Conservation (phyloP, 2,113 vertebrate genomes). For the Acanthochromis polyacanthus region DNA sequence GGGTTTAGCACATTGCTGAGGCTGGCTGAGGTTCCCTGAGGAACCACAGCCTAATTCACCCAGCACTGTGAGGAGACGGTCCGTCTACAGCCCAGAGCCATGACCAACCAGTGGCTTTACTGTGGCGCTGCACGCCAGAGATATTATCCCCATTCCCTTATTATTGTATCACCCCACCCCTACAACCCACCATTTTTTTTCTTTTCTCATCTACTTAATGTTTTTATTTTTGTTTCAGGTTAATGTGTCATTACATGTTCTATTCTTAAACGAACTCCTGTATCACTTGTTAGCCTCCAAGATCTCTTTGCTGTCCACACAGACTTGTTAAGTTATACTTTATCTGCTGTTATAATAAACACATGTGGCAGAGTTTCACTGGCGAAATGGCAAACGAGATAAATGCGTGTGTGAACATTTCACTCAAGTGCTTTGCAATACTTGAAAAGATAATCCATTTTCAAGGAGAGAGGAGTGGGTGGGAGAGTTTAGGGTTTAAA, state of each 20-base stretch:
- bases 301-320: slow-evolving; percentile 14
- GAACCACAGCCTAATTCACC: slow-evolving; percentile 84
- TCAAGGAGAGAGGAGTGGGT: slow-evolving; percentile 55
- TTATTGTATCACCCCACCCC: slow-evolving; percentile 40
- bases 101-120: slow-evolving; percentile 78
- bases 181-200: not conserved
- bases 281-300: slow-evolving; percentile 44
- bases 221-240: slow-evolving; percentile 15
- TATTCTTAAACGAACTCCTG: slow-evolving; percentile 37
- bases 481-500: slow-evolving; percentile 66
- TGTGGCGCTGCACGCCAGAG: slow-evolving; percentile 64
- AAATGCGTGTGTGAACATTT: slow-evolving; percentile 72
- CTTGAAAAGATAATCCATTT: slow-evolving; percentile 77
- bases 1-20: slow-evolving; percentile 83
- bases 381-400: slow-evolving; percentile 61
- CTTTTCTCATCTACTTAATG: slow-evolving; percentile 32
- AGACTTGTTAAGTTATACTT: slow-evolving; percentile 42
- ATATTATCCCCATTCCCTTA: slow-evolving; percentile 67
- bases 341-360: slow-evolving; percentile 57
- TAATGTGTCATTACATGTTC: slow-evolving; percentile 37
- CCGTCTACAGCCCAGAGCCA: slow-evolving; percentile 81
- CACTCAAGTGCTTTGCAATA: slow-evolving; percentile 73
- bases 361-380: slow-evolving; percentile 60
- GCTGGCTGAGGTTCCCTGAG: slow-evolving; percentile 73
- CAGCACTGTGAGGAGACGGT: slow-evolving; percentile 75